These are phyloP conservation scores for Baryphthengus martii DNA, from an alignment of 2,113 vertebrate species.

Conservation along the genomic window DNA sequence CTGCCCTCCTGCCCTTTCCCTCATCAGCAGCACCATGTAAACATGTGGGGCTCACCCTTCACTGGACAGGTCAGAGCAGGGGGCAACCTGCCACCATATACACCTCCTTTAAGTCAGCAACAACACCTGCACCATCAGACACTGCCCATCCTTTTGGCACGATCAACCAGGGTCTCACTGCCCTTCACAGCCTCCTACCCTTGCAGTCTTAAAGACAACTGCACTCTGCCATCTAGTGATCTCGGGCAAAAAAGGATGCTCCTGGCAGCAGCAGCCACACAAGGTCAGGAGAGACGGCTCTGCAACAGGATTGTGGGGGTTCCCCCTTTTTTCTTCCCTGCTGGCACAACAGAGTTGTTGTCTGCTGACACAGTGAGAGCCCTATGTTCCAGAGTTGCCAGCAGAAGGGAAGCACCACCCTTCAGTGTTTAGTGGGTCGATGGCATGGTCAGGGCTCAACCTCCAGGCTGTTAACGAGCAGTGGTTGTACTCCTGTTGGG, in stretches of 20 bases:
- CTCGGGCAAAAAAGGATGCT: slow-evolving; percentile 5
- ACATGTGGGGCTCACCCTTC: background rate
- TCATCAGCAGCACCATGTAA: background rate
- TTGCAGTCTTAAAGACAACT: background rate
- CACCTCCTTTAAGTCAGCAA: background rate
- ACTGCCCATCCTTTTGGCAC: background rate
- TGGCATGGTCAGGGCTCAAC: background rate
- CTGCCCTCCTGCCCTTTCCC: background rate
- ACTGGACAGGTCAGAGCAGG: background rate
- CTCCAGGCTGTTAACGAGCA: background rate
- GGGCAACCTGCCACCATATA: background rate
- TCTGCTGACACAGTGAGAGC: background rate
- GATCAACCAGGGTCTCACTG: background rate
- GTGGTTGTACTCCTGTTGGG: background rate
- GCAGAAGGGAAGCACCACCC: background rate
- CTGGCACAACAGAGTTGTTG: background rate
- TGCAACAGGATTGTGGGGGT: background rate
- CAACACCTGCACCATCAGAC: background rate
- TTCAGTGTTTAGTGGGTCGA: background rate
- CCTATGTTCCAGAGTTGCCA: background rate
- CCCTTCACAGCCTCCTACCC: background rate
- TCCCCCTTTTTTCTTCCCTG: background rate
- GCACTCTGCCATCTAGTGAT: slow-evolving; percentile 45
- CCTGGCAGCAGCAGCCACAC: background rate
- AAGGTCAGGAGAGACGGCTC: background rate